These are phyloP conservation scores for Cuniculus paca DNA, from an alignment of 2,797 vertebrate species.

Conservation along the genomic window DNA sequence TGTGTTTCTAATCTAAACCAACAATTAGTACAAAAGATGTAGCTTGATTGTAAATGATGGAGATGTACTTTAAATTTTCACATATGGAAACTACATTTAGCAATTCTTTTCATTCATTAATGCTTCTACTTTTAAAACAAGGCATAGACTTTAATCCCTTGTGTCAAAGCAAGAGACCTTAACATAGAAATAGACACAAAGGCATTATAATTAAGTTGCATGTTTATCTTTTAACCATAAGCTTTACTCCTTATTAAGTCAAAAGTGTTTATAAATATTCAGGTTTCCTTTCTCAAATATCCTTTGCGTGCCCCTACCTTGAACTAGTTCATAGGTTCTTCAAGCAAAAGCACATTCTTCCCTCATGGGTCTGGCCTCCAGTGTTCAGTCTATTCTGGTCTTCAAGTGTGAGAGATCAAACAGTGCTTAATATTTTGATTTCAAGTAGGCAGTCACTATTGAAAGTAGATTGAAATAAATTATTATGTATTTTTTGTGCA, in stretches of 20 bases:
- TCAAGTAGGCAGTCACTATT: not conserved
- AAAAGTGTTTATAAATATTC: not conserved
- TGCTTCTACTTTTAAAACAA: constrained; percentile 20
- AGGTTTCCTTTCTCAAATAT: not conserved
- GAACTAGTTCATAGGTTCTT: not conserved
- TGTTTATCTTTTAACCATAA: not conserved
- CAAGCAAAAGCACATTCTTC: not conserved
- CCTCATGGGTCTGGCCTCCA: not conserved
- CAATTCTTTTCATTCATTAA: constrained; percentile 17
- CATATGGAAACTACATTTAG: not conserved
- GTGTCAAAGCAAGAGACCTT: constrained; percentile 18
- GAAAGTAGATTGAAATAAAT: constrained; percentile 1
- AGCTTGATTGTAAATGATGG: constrained; percentile 34
- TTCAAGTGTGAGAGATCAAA: constrained; percentile 40
- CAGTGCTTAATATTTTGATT: not conserved
- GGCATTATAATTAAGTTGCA: constrained; percentile 6
- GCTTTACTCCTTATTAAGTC: constrained; percentile 13
- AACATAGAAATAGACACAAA: constrained; percentile 42
- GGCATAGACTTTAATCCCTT: constrained; percentile 17
- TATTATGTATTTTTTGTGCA: not conserved
- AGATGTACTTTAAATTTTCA: constrained; percentile 12
- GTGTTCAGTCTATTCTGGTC: not conserved
- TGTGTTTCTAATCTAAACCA: constrained; percentile 61
- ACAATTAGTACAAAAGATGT: constrained; percentile 40
- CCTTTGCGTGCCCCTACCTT: not conserved